Conservation (phyloP, 2,888 invertebrate genomes). For the Oscheius sp. region DNA sequence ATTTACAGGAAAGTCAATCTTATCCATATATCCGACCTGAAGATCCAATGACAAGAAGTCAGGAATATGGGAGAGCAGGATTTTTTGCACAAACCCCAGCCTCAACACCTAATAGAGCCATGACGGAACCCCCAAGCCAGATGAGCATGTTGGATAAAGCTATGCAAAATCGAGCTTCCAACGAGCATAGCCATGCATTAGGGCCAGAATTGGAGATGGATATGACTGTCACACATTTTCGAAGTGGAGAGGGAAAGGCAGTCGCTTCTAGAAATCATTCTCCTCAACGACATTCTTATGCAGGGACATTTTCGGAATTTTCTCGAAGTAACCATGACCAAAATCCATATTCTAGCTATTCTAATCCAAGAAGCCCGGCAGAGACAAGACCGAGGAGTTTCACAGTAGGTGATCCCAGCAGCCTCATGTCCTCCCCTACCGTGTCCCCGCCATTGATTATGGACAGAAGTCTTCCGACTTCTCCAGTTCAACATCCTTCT, state of each 20-base stretch:
- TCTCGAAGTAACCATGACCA: neutral
- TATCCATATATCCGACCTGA: neutral
- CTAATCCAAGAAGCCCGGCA: neutral
- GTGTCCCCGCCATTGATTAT: neutral
- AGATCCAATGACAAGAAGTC: slow-evolving; percentile 6
- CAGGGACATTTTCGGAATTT: slow-evolving; percentile 28
- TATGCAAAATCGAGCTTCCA: slow-evolving; percentile 11
- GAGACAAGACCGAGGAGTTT: neutral
- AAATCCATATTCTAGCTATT: neutral
- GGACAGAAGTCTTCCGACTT: slow-evolving; percentile 3
- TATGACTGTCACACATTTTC: slow-evolving; percentile 23
- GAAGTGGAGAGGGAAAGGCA: slow-evolving; percentile 5
- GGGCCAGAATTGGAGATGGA: slow-evolving; percentile 29
- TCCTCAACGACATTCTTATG: slow-evolving; percentile 29
- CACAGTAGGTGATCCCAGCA: neutral
- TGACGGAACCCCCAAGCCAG: slow-evolving; percentile 12
- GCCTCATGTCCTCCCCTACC: slow-evolving; percentile 15
- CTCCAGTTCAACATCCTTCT: slow-evolving; percentile 17
- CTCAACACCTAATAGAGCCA: neutral
- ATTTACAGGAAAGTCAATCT: neutral
- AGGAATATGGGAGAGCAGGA: slow-evolving; percentile 3
- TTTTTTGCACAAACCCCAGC: slow-evolving; percentile 15
- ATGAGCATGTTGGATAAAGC: neutral
- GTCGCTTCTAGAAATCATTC: neutral
- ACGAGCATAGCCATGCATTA: neutral